Conservation (phyloP, 2,113 vertebrate genomes). For the Neopipo cinnamomea region DNA sequence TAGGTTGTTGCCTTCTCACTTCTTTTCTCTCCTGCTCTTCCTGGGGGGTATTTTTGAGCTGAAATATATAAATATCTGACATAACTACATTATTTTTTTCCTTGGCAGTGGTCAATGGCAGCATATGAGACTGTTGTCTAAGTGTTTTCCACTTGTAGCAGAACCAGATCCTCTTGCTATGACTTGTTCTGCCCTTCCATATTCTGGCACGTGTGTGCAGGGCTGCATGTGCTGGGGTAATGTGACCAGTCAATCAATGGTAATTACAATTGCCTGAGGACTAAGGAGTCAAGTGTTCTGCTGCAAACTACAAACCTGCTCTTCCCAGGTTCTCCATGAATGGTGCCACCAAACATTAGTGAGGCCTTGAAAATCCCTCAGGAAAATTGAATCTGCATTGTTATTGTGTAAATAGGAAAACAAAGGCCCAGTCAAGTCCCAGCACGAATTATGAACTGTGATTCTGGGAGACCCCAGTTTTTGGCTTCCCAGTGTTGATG, state of each 20-base stretch:
- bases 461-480: neutral
- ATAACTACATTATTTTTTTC: neutral
- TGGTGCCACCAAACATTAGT: neutral
- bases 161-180: neutral
- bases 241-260: neutral
- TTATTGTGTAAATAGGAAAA: slow-evolving; percentile 2
- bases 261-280: neutral
- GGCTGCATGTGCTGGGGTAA: neutral
- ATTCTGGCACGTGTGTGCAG: neutral
- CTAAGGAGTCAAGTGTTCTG: neutral
- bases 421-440: neutral
- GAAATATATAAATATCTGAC: neutral
- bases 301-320: neutral
- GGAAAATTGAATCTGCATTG: neutral
- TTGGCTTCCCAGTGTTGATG: neutral
- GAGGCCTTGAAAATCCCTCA: neutral
- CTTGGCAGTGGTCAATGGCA: neutral
- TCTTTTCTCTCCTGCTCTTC: slow-evolving; percentile 13
- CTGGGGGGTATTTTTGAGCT: neutral
- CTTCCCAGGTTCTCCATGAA: neutral
- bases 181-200: neutral
- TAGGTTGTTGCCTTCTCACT: slow-evolving; percentile 1
- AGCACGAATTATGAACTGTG: neutral
- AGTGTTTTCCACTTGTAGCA: neutral
- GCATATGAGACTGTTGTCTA: neutral